These are phyloP conservation scores for Rhagium mordax DNA, from an alignment of 2,888 invertebrate genomes.

Conservation along the genomic window DNA sequence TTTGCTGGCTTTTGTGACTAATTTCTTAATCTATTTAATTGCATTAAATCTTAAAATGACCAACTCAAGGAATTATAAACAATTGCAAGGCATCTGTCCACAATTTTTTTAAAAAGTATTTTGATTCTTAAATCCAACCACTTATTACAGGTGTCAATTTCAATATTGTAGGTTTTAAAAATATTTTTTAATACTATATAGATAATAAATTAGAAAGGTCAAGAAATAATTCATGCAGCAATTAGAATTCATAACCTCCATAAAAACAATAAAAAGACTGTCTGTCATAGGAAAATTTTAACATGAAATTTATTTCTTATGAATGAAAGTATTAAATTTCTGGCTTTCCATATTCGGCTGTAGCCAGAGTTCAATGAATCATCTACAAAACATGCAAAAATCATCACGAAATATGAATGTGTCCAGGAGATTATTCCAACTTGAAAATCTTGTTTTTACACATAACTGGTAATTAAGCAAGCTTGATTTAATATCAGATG, in stretches of 20 bases:
- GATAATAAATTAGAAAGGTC: too few species aligned
- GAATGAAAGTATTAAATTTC: slow-evolving; percentile 12
- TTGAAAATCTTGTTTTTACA: slow-evolving; percentile 21
- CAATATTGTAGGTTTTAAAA: too few species aligned
- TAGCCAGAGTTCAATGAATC: slow-evolving; percentile 25
- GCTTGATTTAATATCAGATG: background rate
- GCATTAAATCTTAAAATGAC: too few species aligned
- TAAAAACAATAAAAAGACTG: background rate
- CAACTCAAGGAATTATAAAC: too few species aligned
- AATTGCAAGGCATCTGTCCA: too few species aligned
- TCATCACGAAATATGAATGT: background rate
- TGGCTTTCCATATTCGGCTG: slow-evolving; percentile 12
- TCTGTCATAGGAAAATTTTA: background rate
- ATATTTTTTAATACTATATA: too few species aligned
- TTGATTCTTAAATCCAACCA: too few species aligned
- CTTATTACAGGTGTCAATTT: too few species aligned
- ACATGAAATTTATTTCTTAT: slow-evolving; percentile 1
- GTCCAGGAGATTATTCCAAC: background rate
- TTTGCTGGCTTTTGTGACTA: too few species aligned
- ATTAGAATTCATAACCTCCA: background rate
- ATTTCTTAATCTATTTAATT: too few species aligned
- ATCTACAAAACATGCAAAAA: background rate
- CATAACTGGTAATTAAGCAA: background rate
- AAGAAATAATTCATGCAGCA: too few species aligned
- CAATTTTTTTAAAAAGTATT: too few species aligned